phyloP scores from a whole-genome alignment of 2,888 invertebrate genomes.

The Parnassius apollo region DNA sequence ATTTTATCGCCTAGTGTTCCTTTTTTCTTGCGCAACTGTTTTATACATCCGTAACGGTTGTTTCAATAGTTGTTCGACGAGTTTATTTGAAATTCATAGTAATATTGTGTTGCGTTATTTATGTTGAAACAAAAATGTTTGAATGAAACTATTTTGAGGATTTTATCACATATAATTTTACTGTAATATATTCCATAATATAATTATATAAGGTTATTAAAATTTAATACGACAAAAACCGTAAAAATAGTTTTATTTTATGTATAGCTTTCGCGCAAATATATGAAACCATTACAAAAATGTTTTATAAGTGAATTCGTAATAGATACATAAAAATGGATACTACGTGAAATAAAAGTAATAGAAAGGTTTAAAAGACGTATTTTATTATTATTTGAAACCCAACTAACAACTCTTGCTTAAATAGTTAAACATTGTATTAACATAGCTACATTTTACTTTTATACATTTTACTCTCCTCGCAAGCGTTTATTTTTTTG shows the following conservation, averaged over 20 bases:
- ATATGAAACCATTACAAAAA: not conserved
- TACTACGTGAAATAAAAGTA: no score
- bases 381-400: no score
- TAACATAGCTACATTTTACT: not conserved
- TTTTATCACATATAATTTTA: not conserved
- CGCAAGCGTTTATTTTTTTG: conserved; percentile 1
- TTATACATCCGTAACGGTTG: conserved; percentile 16
- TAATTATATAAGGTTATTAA: conserved; percentile 2
- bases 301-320: no score
- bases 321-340: no score
- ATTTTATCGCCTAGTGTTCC: conserved; percentile 30
- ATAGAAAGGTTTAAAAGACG: no score
- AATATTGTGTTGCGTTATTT: conserved; percentile 14
- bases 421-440: not conserved
- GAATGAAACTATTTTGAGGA: not conserved
- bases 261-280: no score
- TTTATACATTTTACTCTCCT: not conserved
- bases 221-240: no score
- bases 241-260: no score
- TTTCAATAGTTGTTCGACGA: conserved; percentile 10
- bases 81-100: conserved; percentile 20
- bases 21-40: conserved; percentile 27
- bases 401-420: no score
- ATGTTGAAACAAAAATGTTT: conserved; percentile 20
- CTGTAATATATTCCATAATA: conserved; percentile 3